Evolutionary conservation across 2,888 invertebrate genomes (phyloP), one percentile per base, ranked within the genome.

Genomic region (Hypolimnas misippus): DNA sequence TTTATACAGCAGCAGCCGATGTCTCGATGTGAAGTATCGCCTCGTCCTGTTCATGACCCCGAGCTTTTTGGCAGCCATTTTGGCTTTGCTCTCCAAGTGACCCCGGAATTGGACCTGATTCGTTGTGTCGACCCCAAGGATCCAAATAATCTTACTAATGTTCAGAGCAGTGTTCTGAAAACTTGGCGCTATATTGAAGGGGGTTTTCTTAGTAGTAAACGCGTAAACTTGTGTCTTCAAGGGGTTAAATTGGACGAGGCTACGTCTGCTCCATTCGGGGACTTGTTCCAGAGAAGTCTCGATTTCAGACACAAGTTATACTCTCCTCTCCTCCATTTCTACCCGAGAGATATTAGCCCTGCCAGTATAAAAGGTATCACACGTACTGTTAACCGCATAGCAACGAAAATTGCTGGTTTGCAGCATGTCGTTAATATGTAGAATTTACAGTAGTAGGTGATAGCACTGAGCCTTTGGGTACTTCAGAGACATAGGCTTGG

Each of bases 21-120:
- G 25, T 25, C 14, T 12, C 2, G n/a, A 14, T 5, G 25, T 29
- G 29, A 49, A 49, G 49, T 49, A 29, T 2, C 25, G 49, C 5
- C 14, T n/a, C 14, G 49, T 4, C 10, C 25, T 49, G 7, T 21
- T n/a, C 25, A 14, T 25, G 3, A 49, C 25, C n/a, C 49, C 14
- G 8, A 49, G 21, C n/a, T 49, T 25, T 29, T 29, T 49, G 2
- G 49, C 6, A 7, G 49, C 25, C 14, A 49, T 1, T 49, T 12
- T 25, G 21, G 49, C n/a, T 49, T 49, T 29, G 25, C 49, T 21
- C 14, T 49, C 6, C 12, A 49, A 49, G 3, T 25, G 49, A 21
- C 25, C 12, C 12, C 35, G n/a, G 3, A 10, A 35, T 35, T 35
- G 33, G 10, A 33, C 10, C 19, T 21, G 7, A 19, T 46, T 17